Conservation (phyloP, 2,797 vertebrate genomes). For the Urophycis tenuis region DNA sequence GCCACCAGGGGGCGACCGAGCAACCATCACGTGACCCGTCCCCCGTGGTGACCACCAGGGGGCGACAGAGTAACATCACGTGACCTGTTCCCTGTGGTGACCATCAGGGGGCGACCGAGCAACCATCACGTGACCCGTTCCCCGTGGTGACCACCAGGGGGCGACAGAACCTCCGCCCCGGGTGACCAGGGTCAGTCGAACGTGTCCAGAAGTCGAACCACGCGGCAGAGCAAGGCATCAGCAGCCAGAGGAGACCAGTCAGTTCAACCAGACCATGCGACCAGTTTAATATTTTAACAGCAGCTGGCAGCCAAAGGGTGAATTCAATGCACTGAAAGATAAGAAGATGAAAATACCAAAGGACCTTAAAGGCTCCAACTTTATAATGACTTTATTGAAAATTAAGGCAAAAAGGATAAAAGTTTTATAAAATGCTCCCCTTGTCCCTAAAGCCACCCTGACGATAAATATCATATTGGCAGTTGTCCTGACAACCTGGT, state of each 20-base stretch:
- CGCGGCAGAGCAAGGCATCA: too few species aligned
- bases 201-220: not conserved
- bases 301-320: not conserved
- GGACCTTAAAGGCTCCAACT: not conserved
- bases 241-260: too few species aligned
- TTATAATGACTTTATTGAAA: constrained; percentile 17
- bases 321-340: not conserved
- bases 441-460: not conserved
- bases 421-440: constrained; percentile 49
- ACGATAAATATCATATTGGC: not conserved
- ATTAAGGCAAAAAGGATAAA: constrained; percentile 24
- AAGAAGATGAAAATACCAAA: not conserved
- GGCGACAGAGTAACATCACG: too few species aligned
- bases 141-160: not conserved
- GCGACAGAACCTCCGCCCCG: not conserved
- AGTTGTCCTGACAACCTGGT: not conserved
- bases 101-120: not conserved
- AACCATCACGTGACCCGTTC: not conserved
- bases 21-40: not conserved
- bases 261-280: too few species aligned
- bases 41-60: not conserved
- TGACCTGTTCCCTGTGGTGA: not conserved
- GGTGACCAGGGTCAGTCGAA: too few species aligned
- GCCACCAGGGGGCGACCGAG: not conserved
- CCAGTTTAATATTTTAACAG: not conserved